Base-by-base conservation (phyloP, 2,797 vertebrate species). In the Alca torda region DNA sequence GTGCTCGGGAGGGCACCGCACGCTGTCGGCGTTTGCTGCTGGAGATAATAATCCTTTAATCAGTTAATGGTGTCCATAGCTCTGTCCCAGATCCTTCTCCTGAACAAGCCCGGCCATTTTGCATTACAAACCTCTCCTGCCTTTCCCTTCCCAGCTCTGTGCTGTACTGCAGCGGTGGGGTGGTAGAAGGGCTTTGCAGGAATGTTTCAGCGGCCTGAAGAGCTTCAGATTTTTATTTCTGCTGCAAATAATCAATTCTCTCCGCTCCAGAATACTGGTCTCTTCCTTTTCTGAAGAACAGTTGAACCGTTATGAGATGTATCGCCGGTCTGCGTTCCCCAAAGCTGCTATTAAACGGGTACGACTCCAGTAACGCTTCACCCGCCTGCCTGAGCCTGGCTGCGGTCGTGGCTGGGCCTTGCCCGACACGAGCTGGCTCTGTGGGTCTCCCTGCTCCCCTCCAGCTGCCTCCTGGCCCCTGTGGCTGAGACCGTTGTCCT, bases 201-300 rank as follows among this genome's bases (percentile, higher is more conserved):
- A 13, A 51, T 3, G 8, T 17, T 9, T 15, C 14, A 10, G 79
- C 0, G 0, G 16, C 35, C 61, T n/a, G 30, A 21, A 12, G 26
- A 48, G 43, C 48, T 53, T 24, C 28, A 21, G 26, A 2, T 4
- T 39, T 59, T 18, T 17, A 1, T 13, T 17, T 60, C 25, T 35
- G 4, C 46, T 25, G 43, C 19, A 5, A 61, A 3, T 1, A 2
- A 14, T 31, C 14, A 1, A 5, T 54, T 54, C 13, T 86, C 10
- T 39, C 56, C 48, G 0, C 63, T 57, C 21, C 67, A 99, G 99
- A 96, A 99, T 99, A 84, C 97, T 99, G 96, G 99, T 99, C 56
- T 99, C 99, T 1, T 99, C 99, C 13, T 99, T 99, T 81, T 99
- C 99, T 46, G 99, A 99, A 96, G 99, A 99, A 93, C 99, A 99